Percentiles rank a stretch among this genome's conserved stretches.
phyloP scores from a whole-genome alignment of 2,113 vertebrate species.

The Neodontobutis hainanensis region DNA sequence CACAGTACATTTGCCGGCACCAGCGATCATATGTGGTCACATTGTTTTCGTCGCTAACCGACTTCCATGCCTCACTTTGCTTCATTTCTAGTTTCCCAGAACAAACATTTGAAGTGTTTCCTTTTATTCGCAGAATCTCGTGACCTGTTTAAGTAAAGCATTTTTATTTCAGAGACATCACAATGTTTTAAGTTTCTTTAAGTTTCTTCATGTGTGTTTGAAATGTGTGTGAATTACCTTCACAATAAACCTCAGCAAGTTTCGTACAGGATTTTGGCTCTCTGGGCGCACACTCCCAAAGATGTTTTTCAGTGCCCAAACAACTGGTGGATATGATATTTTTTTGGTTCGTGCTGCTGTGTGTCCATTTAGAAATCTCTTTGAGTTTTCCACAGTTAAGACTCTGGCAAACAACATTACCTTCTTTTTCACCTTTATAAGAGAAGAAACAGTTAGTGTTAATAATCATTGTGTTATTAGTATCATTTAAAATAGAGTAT shows the following conservation, averaged over 20 bases:
- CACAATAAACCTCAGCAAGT: no score
- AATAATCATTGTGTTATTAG: no score
- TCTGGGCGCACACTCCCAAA: conserved; percentile 64
- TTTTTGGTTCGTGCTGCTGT: rapidly evolving
- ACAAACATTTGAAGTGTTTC: conserved; percentile 24
- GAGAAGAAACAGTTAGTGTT: background rate
- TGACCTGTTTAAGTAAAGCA: conserved; percentile 41
- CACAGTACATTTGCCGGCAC: conserved; percentile 62
- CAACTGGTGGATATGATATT: background rate
- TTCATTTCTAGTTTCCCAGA: conserved; percentile 35
- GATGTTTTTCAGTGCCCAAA: rapidly evolving
- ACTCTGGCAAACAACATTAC: conserved; percentile 30
- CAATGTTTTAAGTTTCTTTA: no score
- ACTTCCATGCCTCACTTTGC: rapidly evolving
- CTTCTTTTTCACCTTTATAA: rapidly evolving
- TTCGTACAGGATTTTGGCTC: rapidly evolving
- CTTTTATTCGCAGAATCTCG: conserved; percentile 10
- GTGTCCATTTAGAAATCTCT: no score
- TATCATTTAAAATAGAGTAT: no score
- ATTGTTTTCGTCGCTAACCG: rapidly evolving
- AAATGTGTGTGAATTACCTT: conserved; percentile 32
- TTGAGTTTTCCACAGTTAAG: background rate
- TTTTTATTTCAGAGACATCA: background rate
- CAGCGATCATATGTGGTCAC: rapidly evolving
- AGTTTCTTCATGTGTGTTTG: background rate